Evolutionary conservation across 2,797 vertebrate genomes (phyloP).

Genomic region (Megalops cyprinoides): DNA sequence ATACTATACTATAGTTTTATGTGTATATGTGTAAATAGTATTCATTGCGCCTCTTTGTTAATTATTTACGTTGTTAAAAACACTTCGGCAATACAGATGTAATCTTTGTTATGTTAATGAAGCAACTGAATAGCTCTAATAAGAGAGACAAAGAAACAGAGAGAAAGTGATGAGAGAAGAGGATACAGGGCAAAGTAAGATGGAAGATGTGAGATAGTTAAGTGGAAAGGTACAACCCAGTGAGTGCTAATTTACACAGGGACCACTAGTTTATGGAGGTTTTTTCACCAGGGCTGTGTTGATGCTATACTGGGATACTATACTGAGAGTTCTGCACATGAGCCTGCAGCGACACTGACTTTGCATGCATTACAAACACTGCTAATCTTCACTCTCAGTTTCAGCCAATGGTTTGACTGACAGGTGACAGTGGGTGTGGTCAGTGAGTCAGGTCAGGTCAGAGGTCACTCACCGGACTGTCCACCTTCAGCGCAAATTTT

Average conservation of each 20-base stretch:
- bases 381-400: no score
- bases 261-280: not conserved
- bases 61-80: no score
- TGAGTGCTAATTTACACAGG: not conserved
- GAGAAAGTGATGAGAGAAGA: no score
- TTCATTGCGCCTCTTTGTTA: no score
- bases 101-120: no score
- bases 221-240: no score
- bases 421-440: not conserved
- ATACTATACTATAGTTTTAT: no score
- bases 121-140: no score
- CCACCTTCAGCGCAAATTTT: slow-evolving; percentile 97
- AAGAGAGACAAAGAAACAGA: no score
- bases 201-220: no score
- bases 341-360: not conserved
- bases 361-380: not conserved
- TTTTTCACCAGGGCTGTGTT: not conserved
- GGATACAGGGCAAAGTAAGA: not conserved
- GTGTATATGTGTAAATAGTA: no score
- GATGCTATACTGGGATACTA: not conserved
- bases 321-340: not conserved
- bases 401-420: not conserved
- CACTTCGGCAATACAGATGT: no score
- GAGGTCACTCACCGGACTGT: slow-evolving; percentile 90
- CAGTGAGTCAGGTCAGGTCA: not conserved